Evolutionary conservation across 2,113 vertebrate genomes (phyloP).

Genomic region (Platysternon megacephalum): DNA sequence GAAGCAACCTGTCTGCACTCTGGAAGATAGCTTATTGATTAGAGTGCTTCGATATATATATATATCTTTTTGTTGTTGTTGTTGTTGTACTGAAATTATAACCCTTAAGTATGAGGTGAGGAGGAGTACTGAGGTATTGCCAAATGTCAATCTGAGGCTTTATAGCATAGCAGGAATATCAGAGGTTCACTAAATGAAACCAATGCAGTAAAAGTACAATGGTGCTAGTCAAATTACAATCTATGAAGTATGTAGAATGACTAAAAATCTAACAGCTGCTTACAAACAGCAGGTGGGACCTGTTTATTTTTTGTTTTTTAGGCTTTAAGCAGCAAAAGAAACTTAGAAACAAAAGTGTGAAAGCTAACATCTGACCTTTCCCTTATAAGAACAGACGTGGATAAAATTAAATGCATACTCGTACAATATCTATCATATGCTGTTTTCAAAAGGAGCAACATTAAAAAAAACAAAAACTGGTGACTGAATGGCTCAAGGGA

Average conservation of each 20-base stretch:
- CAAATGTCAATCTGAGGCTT: background rate
- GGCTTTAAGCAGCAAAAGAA: background rate
- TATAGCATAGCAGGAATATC: background rate
- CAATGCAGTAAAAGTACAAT: background rate
- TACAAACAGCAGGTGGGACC: background rate
- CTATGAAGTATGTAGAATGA: background rate
- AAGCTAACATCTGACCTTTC: background rate
- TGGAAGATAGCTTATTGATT: slow-evolving; percentile 52
- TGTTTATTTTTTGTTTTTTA: background rate
- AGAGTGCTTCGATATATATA: slow-evolving; percentile 2
- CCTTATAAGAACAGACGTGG: background rate
- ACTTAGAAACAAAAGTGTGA: background rate
- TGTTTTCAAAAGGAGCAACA: background rate
- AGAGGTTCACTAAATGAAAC: background rate
- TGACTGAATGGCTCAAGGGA: background rate
- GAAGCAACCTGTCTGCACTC: slow-evolving; percentile 29
- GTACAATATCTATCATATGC: background rate
- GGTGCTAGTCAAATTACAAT: background rate
- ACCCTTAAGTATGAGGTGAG: background rate
- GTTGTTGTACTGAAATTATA: slow-evolving; percentile 1
- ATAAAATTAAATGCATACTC: background rate
- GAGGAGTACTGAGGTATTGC: background rate
- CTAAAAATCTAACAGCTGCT: background rate
- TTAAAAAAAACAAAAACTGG: background rate
- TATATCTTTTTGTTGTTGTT: background rate